Percentiles rank a stretch among this genome's conserved stretches.
Evolutionary conservation across 2,888 invertebrate genomes (phyloP).

Genomic region (Ophioninae sp.): DNA sequence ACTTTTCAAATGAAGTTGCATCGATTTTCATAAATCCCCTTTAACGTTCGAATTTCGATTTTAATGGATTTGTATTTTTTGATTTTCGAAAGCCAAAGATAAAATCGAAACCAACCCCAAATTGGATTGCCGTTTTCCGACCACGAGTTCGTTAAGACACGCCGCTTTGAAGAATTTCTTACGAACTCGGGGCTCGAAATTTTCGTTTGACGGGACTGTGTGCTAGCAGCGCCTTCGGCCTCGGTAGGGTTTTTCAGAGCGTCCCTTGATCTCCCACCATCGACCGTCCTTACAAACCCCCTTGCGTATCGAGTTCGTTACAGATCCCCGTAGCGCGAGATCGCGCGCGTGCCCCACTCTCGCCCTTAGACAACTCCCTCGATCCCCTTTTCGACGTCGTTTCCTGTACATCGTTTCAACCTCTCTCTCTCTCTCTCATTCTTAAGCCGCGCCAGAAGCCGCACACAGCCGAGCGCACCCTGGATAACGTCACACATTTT

Average conservation of each 20-base stretch:
- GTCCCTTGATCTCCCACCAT: slow-evolving; percentile 59
- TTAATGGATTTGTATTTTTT: too few species aligned
- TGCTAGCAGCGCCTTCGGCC: slow-evolving; percentile 66
- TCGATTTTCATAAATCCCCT: too few species aligned
- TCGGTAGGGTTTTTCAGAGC: slow-evolving; percentile 42
- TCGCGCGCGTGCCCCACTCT: slow-evolving; percentile 64
- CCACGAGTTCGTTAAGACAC: background rate
- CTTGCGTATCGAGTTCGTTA: slow-evolving; percentile 78
- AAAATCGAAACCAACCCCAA: too few species aligned
- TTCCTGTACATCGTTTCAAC: slow-evolving; percentile 6
- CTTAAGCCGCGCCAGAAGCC: slow-evolving; percentile 25
- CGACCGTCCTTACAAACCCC: slow-evolving; percentile 65
- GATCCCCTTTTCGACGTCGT: slow-evolving; percentile 39
- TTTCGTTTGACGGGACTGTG: slow-evolving; percentile 64
- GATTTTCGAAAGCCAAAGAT: too few species aligned
- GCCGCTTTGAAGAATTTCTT: background rate
- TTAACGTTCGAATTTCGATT: too few species aligned
- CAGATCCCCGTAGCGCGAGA: slow-evolving; percentile 78
- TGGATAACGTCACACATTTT: slow-evolving; percentile 50
- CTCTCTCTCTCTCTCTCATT: slow-evolving; percentile 43
- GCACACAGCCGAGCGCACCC: slow-evolving; percentile 45
- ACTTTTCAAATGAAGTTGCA: too few species aligned
- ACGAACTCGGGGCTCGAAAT: slow-evolving; percentile 30
- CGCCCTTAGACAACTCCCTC: slow-evolving; percentile 30
- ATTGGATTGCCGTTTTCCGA: background rate